A percentile compares a stretch with the other conserved stretches of the same genome.
These are phyloP conservation scores for Ciconia maguari DNA, from an alignment of 2,113 vertebrate genomes.

Conservation along the genomic window DNA sequence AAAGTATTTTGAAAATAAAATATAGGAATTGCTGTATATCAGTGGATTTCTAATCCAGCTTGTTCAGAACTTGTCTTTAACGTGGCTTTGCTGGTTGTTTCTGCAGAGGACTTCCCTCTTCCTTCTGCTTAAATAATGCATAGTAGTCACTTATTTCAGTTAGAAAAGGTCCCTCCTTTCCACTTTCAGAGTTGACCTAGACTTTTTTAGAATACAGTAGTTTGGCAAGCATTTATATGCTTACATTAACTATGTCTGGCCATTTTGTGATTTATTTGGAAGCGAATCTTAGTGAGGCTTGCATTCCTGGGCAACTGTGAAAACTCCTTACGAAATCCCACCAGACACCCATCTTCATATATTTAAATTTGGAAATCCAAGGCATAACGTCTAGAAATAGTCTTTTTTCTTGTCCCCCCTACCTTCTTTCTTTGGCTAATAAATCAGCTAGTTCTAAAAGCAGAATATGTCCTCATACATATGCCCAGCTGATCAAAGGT, in stretches of 20 bases:
- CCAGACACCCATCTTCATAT: not conserved
- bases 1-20: not conserved
- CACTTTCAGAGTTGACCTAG: not conserved
- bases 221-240: not conserved
- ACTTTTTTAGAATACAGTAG: not conserved
- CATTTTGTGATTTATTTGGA: not conserved
- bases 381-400: not conserved
- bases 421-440: not conserved
- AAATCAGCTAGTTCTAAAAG: not conserved
- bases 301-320: not conserved
- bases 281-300: not conserved
- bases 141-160: not conserved
- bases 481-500: not conserved
- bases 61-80: not conserved
- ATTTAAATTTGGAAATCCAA: not conserved
- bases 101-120: not conserved
- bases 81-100: not conserved
- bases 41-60: not conserved
- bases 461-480: not conserved
- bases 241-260: not conserved
- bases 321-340: rapidly evolving
- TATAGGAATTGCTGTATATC: not conserved
- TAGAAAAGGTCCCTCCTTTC: not conserved
- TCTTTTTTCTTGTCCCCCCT: not conserved
- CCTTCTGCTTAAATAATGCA: not conserved